phyloP scores from a whole-genome alignment of 2,888 invertebrate genomes.

The Andricus curvator region DNA sequence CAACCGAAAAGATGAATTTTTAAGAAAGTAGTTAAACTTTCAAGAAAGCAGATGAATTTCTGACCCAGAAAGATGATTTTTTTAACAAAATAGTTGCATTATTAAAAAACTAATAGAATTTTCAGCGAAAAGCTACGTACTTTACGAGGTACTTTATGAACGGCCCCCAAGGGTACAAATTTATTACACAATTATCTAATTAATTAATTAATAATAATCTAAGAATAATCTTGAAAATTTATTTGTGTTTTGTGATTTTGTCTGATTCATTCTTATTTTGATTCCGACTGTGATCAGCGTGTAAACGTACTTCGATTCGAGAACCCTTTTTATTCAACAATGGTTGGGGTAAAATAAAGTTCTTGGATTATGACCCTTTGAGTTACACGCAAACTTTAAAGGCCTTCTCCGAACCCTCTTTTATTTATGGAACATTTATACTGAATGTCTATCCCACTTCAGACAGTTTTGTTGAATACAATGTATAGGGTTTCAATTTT shows the following conservation, averaged over 20 bases:
- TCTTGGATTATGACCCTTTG: neutral
- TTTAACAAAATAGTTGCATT: no score
- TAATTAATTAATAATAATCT: neutral
- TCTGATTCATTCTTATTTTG: neutral
- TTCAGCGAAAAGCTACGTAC: no score
- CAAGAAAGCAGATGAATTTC: no score
- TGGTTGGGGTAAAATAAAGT: neutral
- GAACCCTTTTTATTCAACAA: neutral
- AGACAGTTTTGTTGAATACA: neutral
- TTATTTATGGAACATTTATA: constrained; percentile 20
- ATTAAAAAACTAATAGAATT: no score
- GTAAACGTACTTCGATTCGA: neutral
- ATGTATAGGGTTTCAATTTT: neutral
- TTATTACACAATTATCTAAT: no score
- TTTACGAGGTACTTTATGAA: no score
- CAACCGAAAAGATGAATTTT: no score
- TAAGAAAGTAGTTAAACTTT: no score
- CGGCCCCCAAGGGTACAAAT: no score
- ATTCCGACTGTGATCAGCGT: neutral
- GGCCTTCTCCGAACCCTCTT: neutral
- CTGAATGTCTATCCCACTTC: neutral
- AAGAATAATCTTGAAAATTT: neutral
- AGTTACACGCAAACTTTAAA: neutral
- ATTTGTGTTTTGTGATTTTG: neutral
- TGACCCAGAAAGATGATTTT: no score